These are phyloP conservation scores for Galeruca laticollis DNA, from an alignment of 2,888 invertebrate genomes.

Conservation along the genomic window DNA sequence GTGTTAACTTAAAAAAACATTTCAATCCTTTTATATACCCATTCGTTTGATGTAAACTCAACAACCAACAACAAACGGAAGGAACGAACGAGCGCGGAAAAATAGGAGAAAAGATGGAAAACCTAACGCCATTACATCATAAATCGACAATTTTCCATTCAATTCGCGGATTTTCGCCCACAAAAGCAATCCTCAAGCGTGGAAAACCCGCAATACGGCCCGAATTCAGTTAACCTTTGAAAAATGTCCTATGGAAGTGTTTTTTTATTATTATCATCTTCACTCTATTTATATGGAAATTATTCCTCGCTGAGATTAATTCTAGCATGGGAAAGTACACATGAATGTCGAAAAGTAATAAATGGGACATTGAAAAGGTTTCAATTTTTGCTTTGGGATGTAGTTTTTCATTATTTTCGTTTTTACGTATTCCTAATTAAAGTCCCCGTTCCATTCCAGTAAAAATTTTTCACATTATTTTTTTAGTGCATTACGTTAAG, in stretches of 20 bases:
- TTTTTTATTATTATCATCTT: constrained; percentile 49
- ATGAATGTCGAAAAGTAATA: constrained; percentile 2
- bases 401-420: background rate
- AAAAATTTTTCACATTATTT: too few relatives aligned
- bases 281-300: constrained; percentile 54
- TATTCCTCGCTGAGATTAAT: constrained; percentile 36
- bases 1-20: constrained; percentile 25
- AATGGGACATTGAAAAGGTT: background rate
- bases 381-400: background rate
- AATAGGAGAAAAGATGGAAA: constrained; percentile 34
- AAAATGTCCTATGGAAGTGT: constrained; percentile 53
- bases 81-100: constrained; percentile 23
- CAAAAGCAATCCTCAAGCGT: constrained; percentile 57
- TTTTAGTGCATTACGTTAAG: too few relatives aligned
- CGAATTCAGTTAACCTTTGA: constrained; percentile 58
- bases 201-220: constrained; percentile 57
- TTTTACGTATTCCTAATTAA: background rate
- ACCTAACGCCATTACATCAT: constrained; percentile 55
- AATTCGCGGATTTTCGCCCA: constrained; percentile 58
- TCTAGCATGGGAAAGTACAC: background rate
- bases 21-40: constrained; percentile 22
- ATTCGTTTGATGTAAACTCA: constrained; percentile 23
- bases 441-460: too few relatives aligned
- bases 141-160: constrained; percentile 63
- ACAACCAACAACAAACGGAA: constrained; percentile 32